Evolutionary conservation across 1,140 invertebrate genomes (phyloP).

Genomic region (Papilio dardanus): DNA sequence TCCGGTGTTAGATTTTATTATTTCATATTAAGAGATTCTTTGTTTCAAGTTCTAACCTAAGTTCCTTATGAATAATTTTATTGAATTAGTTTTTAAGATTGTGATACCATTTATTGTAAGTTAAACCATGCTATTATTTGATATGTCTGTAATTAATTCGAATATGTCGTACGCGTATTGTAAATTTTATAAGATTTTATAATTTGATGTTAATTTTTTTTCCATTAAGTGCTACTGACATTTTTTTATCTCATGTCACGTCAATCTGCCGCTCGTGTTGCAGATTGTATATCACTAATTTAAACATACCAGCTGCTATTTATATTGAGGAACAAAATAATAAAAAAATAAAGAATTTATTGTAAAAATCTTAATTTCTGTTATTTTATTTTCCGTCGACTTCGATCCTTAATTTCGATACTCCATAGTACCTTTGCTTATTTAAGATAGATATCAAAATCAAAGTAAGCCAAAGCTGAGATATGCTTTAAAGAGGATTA

Average conservation of each 20-base stretch:
- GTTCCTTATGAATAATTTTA: slow-evolving; percentile 78
- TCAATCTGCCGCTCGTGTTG: slow-evolving; percentile 26
- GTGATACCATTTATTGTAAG: slow-evolving; percentile 80
- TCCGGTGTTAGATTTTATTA: slow-evolving; percentile 58
- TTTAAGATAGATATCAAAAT: too few relatives aligned
- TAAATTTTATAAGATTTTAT: slow-evolving; percentile 68
- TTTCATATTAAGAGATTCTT: slow-evolving; percentile 61
- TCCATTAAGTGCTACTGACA: slow-evolving; percentile 56
- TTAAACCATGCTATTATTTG: slow-evolving; percentile 63
- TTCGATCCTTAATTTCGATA: too few relatives aligned
- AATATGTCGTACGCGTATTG: slow-evolving; percentile 50
- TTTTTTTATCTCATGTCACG: slow-evolving; percentile 56
- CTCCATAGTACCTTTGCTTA: too few relatives aligned
- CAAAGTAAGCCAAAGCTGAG: too few relatives aligned
- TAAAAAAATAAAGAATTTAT: slow-evolving; percentile 43
- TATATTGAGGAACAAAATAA: slow-evolving; percentile 47
- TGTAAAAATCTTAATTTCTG: slow-evolving; percentile 26
- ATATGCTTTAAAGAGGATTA: too few relatives aligned
- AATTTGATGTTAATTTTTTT: slow-evolving; percentile 68
- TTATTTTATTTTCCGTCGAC: slow-evolving; percentile 36
- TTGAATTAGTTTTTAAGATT: slow-evolving; percentile 76
- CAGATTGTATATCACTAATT: slow-evolving; percentile 33
- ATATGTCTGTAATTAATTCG: slow-evolving; percentile 65
- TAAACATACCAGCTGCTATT: slow-evolving; percentile 53
- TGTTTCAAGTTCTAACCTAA: slow-evolving; percentile 72